A percentile compares a stretch with the other conserved stretches of the same genome.
Conservation (phyloP, 2,888 invertebrate species). For the Elaeidobius kamerunicus region DNA sequence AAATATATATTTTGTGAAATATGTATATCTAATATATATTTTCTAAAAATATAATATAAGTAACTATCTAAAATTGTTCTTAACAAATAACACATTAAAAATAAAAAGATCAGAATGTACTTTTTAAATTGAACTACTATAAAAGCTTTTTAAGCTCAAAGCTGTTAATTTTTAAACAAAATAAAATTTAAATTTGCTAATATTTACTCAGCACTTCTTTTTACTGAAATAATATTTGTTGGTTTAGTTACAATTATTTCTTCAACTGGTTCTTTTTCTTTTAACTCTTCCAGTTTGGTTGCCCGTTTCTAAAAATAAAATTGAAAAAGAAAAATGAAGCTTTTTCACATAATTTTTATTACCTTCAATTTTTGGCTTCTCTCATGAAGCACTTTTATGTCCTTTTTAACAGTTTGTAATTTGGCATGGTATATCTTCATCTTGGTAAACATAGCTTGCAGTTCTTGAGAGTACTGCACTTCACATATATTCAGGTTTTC, state of each 20-base stretch:
- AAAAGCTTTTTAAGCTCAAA: too few relatives aligned
- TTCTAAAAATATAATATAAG: too few relatives aligned
- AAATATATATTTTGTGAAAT: too few relatives aligned
- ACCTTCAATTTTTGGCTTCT: slow-evolving; percentile 35
- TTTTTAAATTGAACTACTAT: too few relatives aligned
- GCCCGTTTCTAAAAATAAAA: slow-evolving; percentile 31
- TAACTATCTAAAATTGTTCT: too few relatives aligned
- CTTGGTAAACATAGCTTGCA: slow-evolving; percentile 34
- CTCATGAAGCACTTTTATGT: slow-evolving; percentile 35
- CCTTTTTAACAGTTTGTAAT: slow-evolving; percentile 33
- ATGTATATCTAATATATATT: too few relatives aligned
- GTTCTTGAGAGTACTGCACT: slow-evolving; percentile 33
- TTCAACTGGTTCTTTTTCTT: slow-evolving; percentile 28
- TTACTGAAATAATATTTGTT: slow-evolving; percentile 6
- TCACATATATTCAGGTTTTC: slow-evolving; percentile 35
- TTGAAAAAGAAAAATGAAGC: not conserved
- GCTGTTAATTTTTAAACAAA: too few relatives aligned
- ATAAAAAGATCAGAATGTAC: too few relatives aligned
- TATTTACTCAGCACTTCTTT: not conserved
- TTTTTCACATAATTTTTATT: not conserved
- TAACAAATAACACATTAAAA: too few relatives aligned
- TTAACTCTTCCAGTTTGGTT: slow-evolving; percentile 28
- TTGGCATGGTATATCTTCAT: slow-evolving; percentile 35
- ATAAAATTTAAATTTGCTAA: too few relatives aligned
- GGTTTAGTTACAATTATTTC: slow-evolving; percentile 17